phyloP scores from a whole-genome alignment of 2,888 invertebrate species.

The Eupsilia transversa region DNA sequence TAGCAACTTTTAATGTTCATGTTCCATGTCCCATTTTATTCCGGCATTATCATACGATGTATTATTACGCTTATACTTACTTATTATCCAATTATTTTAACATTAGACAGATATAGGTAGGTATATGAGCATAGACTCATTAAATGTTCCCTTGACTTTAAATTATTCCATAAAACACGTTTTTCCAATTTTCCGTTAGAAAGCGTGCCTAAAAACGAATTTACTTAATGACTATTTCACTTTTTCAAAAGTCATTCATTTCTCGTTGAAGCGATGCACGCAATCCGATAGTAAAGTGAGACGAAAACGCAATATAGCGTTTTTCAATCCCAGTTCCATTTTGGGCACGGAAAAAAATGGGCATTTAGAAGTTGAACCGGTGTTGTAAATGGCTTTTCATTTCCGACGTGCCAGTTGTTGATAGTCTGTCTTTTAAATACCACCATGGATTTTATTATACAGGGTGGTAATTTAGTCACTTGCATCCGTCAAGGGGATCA shows the following conservation, averaged over 20 bases:
- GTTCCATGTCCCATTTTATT: background rate
- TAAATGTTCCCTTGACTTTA: background rate
- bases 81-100: too few species aligned
- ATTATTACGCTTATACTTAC: background rate
- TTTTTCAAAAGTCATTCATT: slow-evolving; percentile 44
- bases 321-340: slow-evolving; percentile 50
- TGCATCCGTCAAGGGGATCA: too few species aligned
- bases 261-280: slow-evolving; percentile 50
- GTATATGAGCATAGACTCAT: background rate
- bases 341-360: slow-evolving; percentile 22
- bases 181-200: slow-evolving; percentile 5
- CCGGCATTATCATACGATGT: background rate
- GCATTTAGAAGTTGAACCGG: slow-evolving; percentile 31
- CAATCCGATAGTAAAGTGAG: slow-evolving; percentile 46
- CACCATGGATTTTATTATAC: too few species aligned
- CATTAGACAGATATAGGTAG: too few species aligned
- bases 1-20: background rate
- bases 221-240: slow-evolving; percentile 30
- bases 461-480: too few species aligned
- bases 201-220: slow-evolving; percentile 26
- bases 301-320: slow-evolving; percentile 41
- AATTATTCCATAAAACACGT: background rate
- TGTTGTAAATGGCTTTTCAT: slow-evolving; percentile 34
- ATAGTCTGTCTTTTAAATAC: background rate
- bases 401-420: slow-evolving; percentile 10